These are phyloP conservation scores for Apis cerana DNA, from an alignment of 1,140 invertebrate genomes.

Conservation along the genomic window DNA sequence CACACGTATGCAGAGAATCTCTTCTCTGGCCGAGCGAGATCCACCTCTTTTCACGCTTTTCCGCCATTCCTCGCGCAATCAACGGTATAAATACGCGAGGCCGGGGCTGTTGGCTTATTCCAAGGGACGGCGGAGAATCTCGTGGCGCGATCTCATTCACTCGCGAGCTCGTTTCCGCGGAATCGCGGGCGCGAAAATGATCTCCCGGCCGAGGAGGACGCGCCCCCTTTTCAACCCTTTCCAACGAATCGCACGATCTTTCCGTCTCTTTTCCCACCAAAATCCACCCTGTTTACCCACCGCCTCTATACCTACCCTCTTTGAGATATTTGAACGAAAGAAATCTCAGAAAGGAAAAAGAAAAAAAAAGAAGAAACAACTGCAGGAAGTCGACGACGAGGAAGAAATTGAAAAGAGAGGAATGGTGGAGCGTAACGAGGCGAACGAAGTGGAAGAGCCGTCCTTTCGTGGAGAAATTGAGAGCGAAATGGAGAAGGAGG, in stretches of 20 bases:
- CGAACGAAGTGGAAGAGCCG: not conserved
- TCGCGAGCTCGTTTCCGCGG: not conserved
- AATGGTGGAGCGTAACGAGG: not conserved
- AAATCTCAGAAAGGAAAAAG: no score
- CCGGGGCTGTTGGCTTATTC: not conserved
- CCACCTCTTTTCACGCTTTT: not conserved
- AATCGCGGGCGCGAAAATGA: conserved; percentile 21
- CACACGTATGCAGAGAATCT: no score
- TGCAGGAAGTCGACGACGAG: not conserved
- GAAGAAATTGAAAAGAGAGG: not conserved
- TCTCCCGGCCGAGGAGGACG: not conserved
- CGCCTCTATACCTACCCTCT: not conserved
- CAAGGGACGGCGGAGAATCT: not conserved
- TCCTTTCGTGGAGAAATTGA: conserved; percentile 13
- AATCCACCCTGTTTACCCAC: not conserved
- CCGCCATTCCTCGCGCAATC: not conserved
- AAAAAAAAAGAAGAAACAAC: not conserved
- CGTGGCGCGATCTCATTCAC: not conserved
- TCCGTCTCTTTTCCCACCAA: no score
- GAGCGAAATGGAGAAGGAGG: conserved; percentile 11
- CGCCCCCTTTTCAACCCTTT: conserved; percentile 6
- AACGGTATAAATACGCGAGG: not conserved
- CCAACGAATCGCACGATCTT: not conserved
- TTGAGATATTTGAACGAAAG: not conserved
- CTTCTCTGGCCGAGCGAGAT: no score